Evolutionary conservation across 2,113 vertebrate species (phyloP).

Genomic region (Tympanuchus pallidicinctus): DNA sequence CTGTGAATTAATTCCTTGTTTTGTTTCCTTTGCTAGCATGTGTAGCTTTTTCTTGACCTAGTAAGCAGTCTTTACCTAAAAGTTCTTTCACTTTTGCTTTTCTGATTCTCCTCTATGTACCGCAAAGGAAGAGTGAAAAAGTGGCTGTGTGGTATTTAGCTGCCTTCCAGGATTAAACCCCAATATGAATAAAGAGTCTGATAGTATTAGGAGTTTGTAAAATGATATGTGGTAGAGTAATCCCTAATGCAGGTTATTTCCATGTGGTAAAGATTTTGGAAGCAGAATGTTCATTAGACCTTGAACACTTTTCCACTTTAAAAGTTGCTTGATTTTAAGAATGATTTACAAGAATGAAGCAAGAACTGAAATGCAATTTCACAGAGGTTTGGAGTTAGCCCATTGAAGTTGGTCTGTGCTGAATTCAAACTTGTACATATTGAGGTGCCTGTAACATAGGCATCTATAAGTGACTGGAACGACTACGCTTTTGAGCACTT

Average conservation of each 20-base stretch:
- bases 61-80: background rate
- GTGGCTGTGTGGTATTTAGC: background rate
- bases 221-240: background rate
- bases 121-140: background rate
- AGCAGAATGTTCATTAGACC: background rate
- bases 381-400: background rate
- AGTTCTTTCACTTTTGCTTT: background rate
- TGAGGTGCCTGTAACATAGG: background rate
- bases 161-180: background rate
- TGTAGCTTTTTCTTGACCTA: background rate
- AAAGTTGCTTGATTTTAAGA: background rate
- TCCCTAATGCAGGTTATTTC: background rate
- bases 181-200: background rate
- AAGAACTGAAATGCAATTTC: background rate
- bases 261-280: background rate
- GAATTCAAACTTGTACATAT: background rate
- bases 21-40: background rate
- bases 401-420: background rate
- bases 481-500: background rate
- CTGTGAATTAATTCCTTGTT: background rate
- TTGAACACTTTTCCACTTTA: background rate
- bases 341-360: background rate
- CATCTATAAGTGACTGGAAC: background rate
- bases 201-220: background rate
- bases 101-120: background rate